Conservation (phyloP, 2,888 invertebrate genomes). For the Saturnia japonica region DNA sequence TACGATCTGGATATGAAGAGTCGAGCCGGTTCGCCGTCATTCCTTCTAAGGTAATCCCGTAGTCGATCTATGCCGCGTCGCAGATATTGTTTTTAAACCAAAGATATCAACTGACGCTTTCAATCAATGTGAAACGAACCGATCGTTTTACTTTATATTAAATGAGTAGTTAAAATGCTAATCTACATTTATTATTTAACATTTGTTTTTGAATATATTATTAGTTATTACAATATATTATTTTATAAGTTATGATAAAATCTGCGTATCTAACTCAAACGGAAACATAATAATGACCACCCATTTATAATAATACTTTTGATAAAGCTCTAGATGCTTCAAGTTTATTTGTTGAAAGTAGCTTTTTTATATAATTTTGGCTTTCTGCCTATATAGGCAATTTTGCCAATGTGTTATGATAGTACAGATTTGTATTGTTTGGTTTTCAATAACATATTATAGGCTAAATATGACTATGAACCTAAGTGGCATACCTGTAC, state of each 20-base stretch:
- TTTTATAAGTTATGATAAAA: too few species aligned
- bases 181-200: neutral
- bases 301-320: too few species aligned
- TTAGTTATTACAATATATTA: neutral
- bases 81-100: constrained; percentile 57
- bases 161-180: constrained; percentile 3
- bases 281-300: too few species aligned
- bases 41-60: constrained; percentile 73
- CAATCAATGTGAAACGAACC: constrained; percentile 10
- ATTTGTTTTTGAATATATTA: neutral
- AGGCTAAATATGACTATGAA: too few species aligned
- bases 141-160: neutral
- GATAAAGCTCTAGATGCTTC: too few species aligned
- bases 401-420: too few species aligned
- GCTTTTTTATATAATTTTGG: too few species aligned
- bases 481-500: too few species aligned
- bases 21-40: constrained; percentile 55
- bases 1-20: constrained; percentile 64
- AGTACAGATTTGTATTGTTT: too few species aligned
- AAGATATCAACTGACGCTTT: constrained; percentile 17
- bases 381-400: too few species aligned
- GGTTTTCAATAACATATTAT: too few species aligned
- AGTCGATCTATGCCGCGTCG: constrained; percentile 63
- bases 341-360: too few species aligned
- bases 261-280: neutral